These are phyloP conservation scores for Leptocoma aspasia DNA, from an alignment of 2,113 vertebrate genomes.

Conservation along the genomic window DNA sequence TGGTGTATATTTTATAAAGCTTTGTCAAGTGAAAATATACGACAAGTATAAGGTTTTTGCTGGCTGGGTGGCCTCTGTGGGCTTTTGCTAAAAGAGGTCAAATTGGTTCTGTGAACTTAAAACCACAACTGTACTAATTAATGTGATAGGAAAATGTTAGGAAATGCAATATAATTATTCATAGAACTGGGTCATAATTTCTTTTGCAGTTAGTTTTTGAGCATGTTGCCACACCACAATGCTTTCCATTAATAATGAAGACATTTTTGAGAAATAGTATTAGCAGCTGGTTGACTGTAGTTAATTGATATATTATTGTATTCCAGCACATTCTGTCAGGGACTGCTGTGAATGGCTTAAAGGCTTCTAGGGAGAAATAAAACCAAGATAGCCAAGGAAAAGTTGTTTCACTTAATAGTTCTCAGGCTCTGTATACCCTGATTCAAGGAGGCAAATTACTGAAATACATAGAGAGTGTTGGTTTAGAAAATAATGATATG, in stretches of 20 bases:
- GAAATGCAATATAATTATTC: constrained; percentile 32
- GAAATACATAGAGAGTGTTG: not conserved
- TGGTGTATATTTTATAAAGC: not conserved
- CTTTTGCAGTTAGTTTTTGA: constrained; percentile 37
- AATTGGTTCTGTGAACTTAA: constrained; percentile 42
- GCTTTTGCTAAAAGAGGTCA: constrained; percentile 26
- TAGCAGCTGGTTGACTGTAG: constrained; percentile 62
- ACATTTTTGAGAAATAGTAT: constrained; percentile 55
- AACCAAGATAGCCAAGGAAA: constrained; percentile 23
- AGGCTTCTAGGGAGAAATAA: constrained; percentile 51
- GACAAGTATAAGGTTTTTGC: not conserved
- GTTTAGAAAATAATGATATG: constrained; percentile 24
- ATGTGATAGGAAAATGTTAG: not conserved
- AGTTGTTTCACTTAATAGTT: constrained; percentile 52
- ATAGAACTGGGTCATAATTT: constrained; percentile 45
- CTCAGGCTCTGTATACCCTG: constrained; percentile 21
- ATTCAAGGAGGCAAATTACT: constrained; percentile 21
- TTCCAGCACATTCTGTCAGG: constrained; percentile 64
- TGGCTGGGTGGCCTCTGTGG: constrained; percentile 14
- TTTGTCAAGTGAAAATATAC: not conserved
- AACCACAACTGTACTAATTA: constrained; percentile 17
- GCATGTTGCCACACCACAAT: constrained; percentile 3
- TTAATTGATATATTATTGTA: constrained; percentile 68
- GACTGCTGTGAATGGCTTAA: constrained; percentile 33
- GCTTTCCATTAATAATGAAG: constrained; percentile 69